Percentiles rank a stretch among this genome's conserved stretches.
These are phyloP conservation scores for Azemiops feae DNA, from an alignment of 2,113 vertebrate genomes.

Conservation along the genomic window DNA sequence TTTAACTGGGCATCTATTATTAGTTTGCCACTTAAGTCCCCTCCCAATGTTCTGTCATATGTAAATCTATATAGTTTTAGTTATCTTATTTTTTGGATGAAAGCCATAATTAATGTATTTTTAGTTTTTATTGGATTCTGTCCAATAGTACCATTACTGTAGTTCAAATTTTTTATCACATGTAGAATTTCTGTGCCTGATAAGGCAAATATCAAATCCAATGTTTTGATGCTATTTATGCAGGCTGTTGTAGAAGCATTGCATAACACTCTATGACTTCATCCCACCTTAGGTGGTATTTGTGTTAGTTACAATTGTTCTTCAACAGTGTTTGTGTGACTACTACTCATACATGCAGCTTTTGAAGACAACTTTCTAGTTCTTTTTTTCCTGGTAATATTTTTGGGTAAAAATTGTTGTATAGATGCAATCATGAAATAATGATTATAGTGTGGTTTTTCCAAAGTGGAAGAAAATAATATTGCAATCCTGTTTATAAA, in stretches of 20 bases:
- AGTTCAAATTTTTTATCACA: not conserved
- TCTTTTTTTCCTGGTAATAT: not conserved
- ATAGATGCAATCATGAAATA: not conserved
- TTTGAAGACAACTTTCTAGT: not conserved
- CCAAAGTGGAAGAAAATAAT: not conserved
- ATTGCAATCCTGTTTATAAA: not conserved
- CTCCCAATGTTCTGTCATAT: not conserved
- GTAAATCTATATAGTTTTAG: not conserved
- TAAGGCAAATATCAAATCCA: not conserved
- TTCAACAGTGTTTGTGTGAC: not conserved
- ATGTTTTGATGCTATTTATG: not conserved
- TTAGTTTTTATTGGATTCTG: not conserved
- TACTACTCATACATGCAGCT: not conserved
- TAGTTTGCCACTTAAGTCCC: not conserved
- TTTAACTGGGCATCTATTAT: not conserved
- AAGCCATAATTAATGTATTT: not conserved
- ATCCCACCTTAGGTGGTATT: not conserved
- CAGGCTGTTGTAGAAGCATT: not conserved
- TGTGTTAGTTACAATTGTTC: not conserved
- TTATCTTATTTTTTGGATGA: not conserved
- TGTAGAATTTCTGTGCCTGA: not conserved
- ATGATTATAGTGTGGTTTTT: not conserved
- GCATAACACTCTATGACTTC: not conserved
- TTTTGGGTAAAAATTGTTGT: not conserved
- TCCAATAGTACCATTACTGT: not conserved